Evolutionary conservation across 2,113 vertebrate genomes (phyloP).

Genomic region (Gymnorhina tibicen): DNA sequence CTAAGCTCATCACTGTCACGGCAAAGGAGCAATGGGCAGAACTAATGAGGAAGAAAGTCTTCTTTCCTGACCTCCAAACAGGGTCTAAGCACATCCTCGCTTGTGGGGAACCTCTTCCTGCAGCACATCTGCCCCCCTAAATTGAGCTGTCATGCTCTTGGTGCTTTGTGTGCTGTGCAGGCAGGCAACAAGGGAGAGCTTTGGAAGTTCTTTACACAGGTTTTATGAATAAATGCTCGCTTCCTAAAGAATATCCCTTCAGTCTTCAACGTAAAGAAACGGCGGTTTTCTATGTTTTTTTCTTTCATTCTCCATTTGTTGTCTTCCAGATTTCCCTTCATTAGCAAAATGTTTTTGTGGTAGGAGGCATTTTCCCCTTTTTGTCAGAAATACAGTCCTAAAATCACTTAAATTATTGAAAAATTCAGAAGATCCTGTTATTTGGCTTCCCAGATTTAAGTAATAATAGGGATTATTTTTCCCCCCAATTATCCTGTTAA

Average conservation of each 20-base stretch:
- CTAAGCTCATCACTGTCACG: background rate
- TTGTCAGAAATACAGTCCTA: background rate
- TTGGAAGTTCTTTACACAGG: background rate
- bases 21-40: background rate
- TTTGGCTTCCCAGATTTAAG: background rate
- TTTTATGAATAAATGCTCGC: background rate
- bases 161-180: background rate
- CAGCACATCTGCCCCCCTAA: background rate
- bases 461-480: background rate
- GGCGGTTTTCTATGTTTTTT: fast-evolving
- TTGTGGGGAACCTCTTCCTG: background rate
- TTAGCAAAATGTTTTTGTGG: background rate
- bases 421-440: background rate
- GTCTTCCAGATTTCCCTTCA: background rate
- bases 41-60: background rate
- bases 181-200: background rate
- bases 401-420: background rate
- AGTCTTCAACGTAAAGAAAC: background rate
- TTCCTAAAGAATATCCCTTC: background rate
- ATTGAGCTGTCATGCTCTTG: background rate
- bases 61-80: background rate
- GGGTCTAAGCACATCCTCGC: background rate
- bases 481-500: background rate
- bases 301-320: background rate
- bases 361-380: background rate